Evolutionary conservation across 2,113 vertebrate species (phyloP).

Genomic region (Gallinago undulata): DNA sequence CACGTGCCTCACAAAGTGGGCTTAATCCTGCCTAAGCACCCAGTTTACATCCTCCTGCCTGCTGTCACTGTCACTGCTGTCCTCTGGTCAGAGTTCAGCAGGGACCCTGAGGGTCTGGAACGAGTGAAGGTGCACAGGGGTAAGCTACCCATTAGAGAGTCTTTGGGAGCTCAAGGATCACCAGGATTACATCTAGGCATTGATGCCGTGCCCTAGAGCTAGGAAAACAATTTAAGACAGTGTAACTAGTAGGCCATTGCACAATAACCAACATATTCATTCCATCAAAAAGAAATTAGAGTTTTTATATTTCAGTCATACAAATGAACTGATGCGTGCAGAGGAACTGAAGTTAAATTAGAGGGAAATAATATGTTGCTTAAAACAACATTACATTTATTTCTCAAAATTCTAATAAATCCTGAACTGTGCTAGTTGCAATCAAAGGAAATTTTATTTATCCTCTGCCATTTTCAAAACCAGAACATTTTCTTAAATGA

Average conservation of each 20-base stretch:
- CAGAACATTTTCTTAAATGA: neutral
- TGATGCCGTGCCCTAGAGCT: neutral
- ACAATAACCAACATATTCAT: neutral
- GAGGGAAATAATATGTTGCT: constrained; percentile 1
- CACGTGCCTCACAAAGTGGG: neutral
- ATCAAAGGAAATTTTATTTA: neutral
- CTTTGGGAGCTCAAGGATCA: neutral
- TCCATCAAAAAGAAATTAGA: neutral
- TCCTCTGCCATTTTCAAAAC: neutral
- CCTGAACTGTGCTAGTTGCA: neutral
- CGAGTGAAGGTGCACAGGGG: rapidly evolving
- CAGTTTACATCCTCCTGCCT: neutral
- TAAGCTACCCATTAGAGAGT: neutral
- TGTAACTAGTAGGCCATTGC: neutral
- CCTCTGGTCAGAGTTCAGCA: neutral
- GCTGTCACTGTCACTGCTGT: neutral
- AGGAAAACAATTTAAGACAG: neutral
- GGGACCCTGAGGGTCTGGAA: neutral
- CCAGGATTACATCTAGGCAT: neutral
- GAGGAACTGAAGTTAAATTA: constrained; percentile 1
- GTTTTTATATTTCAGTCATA: constrained; percentile 7
- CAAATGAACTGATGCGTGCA: neutral
- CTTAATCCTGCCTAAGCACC: neutral
- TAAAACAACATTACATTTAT: neutral
- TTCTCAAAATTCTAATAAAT: neutral